Conservation (phyloP, 2,888 invertebrate genomes). For the Pandemis cinnamomeana region DNA sequence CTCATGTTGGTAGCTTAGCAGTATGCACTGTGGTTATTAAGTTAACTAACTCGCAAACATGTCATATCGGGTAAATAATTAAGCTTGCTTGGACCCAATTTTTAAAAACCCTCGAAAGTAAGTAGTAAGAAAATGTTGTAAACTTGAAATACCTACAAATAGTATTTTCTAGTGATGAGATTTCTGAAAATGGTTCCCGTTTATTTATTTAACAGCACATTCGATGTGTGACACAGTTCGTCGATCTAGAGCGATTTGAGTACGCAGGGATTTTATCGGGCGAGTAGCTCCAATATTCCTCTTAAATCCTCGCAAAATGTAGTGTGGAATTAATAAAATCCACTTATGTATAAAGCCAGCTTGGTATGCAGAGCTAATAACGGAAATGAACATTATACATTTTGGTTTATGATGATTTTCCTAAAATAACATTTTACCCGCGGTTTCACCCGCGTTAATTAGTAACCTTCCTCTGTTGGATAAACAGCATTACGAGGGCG, state of each 20-base stretch:
- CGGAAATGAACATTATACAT: neutral
- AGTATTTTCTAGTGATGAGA: too few relatives aligned
- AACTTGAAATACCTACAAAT: too few relatives aligned
- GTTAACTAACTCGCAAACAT: too few relatives aligned
- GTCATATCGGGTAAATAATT: too few relatives aligned
- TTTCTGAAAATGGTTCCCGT: too few relatives aligned
- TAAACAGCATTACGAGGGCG: too few relatives aligned
- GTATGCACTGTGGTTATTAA: too few relatives aligned
- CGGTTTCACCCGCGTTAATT: neutral
- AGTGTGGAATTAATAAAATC: neutral
- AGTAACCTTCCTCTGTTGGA: too few relatives aligned
- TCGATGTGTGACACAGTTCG: neutral
- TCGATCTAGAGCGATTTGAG: neutral
- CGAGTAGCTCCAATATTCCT: conserved; percentile 15
- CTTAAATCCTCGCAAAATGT: conserved; percentile 7
- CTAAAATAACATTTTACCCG: neutral
- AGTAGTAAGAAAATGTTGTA: too few relatives aligned
- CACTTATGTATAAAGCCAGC: neutral
- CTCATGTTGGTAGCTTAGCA: too few relatives aligned
- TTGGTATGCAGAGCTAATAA: neutral
- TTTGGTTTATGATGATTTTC: neutral
- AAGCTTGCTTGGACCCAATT: too few relatives aligned
- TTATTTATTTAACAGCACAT: conserved; percentile 1
- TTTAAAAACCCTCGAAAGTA: too few relatives aligned
- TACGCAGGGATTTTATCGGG: conserved; percentile 2